A percentile compares a stretch with the other conserved stretches of the same genome.
phyloP scores from a whole-genome alignment of 1,140 invertebrate species.

The Heliconius eleuchia region DNA sequence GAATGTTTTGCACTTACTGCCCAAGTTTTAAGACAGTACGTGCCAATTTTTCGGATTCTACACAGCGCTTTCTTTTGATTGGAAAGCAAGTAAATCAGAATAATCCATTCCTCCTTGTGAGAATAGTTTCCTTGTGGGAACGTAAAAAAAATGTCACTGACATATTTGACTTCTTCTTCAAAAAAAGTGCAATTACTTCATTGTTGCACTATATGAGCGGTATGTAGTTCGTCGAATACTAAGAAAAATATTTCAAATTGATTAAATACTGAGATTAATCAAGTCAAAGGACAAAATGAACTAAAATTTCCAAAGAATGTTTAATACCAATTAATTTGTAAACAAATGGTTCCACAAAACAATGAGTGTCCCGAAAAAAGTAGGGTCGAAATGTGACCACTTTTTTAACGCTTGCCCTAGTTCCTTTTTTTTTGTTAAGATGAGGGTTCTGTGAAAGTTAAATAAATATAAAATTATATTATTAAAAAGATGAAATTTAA shows the following conservation, averaged over 20 bases:
- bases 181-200: too few species aligned
- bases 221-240: background rate
- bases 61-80: too few species aligned
- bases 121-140: too few species aligned
- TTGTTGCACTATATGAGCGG: too few species aligned
- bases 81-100: too few species aligned
- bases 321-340: constrained; percentile 61
- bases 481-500: background rate
- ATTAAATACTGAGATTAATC: constrained; percentile 29
- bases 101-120: too few species aligned
- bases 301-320: constrained; percentile 24
- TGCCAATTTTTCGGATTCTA: too few species aligned
- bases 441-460: constrained; percentile 32
- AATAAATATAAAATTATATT: background rate
- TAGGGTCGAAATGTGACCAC: constrained; percentile 14
- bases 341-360: constrained; percentile 51
- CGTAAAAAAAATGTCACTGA: too few species aligned
- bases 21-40: too few species aligned
- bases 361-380: constrained; percentile 42
- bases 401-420: constrained; percentile 28
- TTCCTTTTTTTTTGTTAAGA: constrained; percentile 8
- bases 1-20: too few species aligned
- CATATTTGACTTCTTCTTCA: too few species aligned
- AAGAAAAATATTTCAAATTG: background rate
- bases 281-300: constrained; percentile 12